Conservation (phyloP, 2,113 vertebrate species). For the Motacilla tschutschensis region DNA sequence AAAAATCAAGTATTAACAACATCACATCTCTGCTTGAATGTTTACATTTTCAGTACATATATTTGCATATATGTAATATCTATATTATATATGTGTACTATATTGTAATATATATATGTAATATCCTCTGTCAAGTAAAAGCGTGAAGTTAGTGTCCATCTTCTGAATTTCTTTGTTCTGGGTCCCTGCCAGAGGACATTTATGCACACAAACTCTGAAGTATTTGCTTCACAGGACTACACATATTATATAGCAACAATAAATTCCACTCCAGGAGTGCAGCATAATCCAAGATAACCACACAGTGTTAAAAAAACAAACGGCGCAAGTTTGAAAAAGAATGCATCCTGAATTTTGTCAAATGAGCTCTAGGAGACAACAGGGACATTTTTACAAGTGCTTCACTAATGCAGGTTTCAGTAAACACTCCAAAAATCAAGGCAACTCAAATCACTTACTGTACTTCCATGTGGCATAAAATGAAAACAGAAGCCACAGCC, state of each 20-base stretch:
- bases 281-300: not conserved
- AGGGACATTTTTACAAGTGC: not conserved
- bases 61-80: too few relatives aligned
- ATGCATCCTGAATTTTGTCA: not conserved
- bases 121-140: not conserved
- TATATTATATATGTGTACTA: too few relatives aligned
- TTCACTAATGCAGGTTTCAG: not conserved
- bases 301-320: accelerated
- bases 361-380: not conserved
- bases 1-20: not conserved
- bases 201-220: not conserved
- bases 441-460: not conserved
- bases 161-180: not conserved
- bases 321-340: not conserved
- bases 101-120: not conserved
- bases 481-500: not conserved
- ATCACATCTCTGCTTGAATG: not conserved
- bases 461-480: not conserved
- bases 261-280: not conserved
- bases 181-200: not conserved
- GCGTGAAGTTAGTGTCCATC: not conserved
- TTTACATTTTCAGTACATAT: not conserved
- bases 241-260: not conserved
- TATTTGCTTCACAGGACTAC: not conserved
- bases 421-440: not conserved